Evolutionary conservation across 2,888 invertebrate genomes (phyloP).

Genomic region (Ptychoptera albimana): DNA sequence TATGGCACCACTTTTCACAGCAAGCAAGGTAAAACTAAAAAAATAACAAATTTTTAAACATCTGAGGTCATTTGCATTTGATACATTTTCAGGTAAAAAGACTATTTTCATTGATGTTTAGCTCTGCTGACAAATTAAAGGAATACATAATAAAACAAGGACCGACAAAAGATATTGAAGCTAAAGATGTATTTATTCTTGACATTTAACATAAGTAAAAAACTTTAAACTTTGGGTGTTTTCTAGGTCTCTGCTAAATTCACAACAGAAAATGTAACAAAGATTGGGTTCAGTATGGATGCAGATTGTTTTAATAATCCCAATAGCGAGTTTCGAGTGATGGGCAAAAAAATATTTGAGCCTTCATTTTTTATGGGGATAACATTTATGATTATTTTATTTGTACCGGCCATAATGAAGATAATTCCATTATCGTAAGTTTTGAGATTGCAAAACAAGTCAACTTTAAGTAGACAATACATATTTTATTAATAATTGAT

Average conservation of each 20-base stretch:
- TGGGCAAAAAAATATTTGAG: constrained; percentile 7
- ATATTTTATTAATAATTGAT: background rate
- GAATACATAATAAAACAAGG: background rate
- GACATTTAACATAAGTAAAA: background rate
- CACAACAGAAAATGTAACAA: constrained; percentile 10
- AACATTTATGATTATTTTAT: constrained; percentile 1
- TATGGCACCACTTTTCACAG: constrained; percentile 29
- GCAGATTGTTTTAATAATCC: constrained; percentile 10
- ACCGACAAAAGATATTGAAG: background rate
- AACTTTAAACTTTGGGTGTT: background rate
- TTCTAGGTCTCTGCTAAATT: constrained; percentile 6
- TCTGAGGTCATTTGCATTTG: no score
- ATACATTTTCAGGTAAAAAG: constrained; percentile 2
- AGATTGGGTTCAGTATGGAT: constrained; percentile 9
- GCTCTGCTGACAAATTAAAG: background rate
- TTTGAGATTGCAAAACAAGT: background rate
- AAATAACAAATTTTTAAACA: background rate
- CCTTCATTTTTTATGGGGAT: background rate
- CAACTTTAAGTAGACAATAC: background rate
- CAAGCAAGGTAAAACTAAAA: constrained; percentile 25
- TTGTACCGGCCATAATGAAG: constrained; percentile 5
- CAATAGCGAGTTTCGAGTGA: constrained; percentile 10
- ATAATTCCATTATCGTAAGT: constrained; percentile 5
- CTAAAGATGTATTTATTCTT: background rate
- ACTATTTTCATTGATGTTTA: background rate